Percentiles rank a stretch among this genome's conserved stretches.
These are phyloP conservation scores for Biston betularia DNA, from an alignment of 2,888 invertebrate species.

Conservation along the genomic window DNA sequence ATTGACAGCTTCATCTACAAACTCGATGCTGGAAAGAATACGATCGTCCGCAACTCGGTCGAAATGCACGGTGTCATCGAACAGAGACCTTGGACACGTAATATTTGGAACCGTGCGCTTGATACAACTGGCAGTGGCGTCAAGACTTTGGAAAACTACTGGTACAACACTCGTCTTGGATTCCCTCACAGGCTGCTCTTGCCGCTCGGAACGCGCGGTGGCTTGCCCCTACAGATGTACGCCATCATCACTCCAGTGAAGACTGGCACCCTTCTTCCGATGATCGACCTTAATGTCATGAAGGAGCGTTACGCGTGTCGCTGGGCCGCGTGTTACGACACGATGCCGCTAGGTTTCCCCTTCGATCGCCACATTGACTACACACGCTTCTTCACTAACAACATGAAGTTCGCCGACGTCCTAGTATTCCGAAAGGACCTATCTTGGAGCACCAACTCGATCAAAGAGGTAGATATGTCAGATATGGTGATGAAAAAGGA, in stretches of 20 bases:
- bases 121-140: conserved; percentile 77
- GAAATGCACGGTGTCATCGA: conserved; percentile 88
- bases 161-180: conserved; percentile 83
- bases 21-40: conserved; percentile 88
- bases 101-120: conserved; percentile 56
- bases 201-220: conserved; percentile 89
- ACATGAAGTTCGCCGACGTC: conserved; percentile 89
- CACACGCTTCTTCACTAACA: conserved; percentile 87
- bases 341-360: conserved; percentile 90
- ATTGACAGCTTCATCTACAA: conserved; percentile 86
- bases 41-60: conserved; percentile 88
- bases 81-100: conserved; percentile 84
- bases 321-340: conserved; percentile 86
- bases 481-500: conserved; percentile 78
- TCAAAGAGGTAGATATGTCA: conserved; percentile 70
- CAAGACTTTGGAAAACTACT: conserved; percentile 83
- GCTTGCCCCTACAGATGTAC: conserved; percentile 88
- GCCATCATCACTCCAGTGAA: conserved; percentile 87
- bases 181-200: conserved; percentile 90
- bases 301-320: conserved; percentile 83
- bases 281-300: conserved; percentile 76
- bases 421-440: conserved; percentile 87
- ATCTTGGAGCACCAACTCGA: conserved; percentile 60
- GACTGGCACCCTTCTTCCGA: conserved; percentile 75
- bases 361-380: conserved; percentile 89